Percentiles rank a stretch among this genome's conserved stretches.
Conservation (phyloP, 53 echinoderm and acorn worm genomes). For the Echinarachnius parma region DNA sequence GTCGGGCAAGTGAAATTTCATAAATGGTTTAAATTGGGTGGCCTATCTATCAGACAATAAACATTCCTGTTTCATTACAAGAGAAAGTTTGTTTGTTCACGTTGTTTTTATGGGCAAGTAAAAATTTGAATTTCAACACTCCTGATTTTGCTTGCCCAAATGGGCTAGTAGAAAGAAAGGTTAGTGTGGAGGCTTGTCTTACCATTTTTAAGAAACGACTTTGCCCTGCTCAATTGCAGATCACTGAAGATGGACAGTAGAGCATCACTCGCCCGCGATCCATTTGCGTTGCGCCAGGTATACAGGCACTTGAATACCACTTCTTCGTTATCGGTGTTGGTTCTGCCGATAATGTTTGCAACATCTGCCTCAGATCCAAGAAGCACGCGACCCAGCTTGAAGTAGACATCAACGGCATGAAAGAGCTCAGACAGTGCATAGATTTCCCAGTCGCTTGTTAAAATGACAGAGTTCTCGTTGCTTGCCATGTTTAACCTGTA, state of each 20-base stretch:
- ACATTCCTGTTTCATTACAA: neutral
- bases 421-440: neutral
- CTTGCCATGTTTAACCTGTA: no score
- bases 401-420: neutral
- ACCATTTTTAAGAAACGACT: neutral
- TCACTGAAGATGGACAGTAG: neutral
- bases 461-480: no score
- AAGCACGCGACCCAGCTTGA: slow-evolving; percentile 1
- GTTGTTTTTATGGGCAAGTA: neutral
- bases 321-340: neutral
- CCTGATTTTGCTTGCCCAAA: no score
- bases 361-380: neutral
- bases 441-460: neutral
- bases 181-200: no score
- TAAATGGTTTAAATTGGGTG: no score
- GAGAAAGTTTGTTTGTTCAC: neutral
- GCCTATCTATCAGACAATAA: no score
- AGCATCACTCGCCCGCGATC: neutral
- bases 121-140: neutral
- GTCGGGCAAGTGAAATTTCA: no score
- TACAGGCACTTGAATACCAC: slow-evolving; percentile 15
- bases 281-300: slow-evolving; percentile 11
- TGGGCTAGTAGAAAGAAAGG: no score
- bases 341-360: slow-evolving; percentile 13
- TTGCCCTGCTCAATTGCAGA: neutral